Base-by-base conservation (phyloP, 2,113 vertebrate species). In the Genyomyrus donnyi region DNA sequence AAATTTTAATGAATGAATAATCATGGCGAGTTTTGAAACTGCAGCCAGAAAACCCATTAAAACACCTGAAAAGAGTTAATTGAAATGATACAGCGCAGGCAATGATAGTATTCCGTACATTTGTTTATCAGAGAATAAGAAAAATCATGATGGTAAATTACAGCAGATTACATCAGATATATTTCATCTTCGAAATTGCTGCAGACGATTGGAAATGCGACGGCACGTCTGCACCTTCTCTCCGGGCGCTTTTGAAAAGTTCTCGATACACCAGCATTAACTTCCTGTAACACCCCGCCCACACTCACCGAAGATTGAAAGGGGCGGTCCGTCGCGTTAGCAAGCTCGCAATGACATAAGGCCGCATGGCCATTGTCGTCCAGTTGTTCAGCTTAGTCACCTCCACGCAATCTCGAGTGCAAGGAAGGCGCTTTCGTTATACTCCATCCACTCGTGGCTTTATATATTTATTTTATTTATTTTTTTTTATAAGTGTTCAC, bases 401-500 rank as follows among this genome's bases (percentile, higher is more conserved):
- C 85, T 91, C 90, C 93, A 91, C 91, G 89, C 90, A 93, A 93
- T 93, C 91, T 93, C 85, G 49, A 90, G 90, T 46, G 85, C 88
- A 56, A 91, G 88, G 42, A 48, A 52, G 31, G 27, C 1, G 88
- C 92, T 92, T 91, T 93, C 92, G 93, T 93, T 92, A 92, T 46
- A 62, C 52, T 89, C 88, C 87, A 35, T 88, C 90, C 84, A 90
- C 91, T 90, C 3, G 39, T 86, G 49, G 83, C 24, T 80, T 88
- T 89, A 46, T 84, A 10, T 35, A 77, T 48, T 62, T 70, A 11
- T 89, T 87, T 89, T 56, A 52, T 88, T 50, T 84, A 48, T 88
- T 88, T 91, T 86, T 89, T 91, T 91, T 90, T 91, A 91, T 91
- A 93, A 91, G 92, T 93, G 91, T 91, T 93, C 92, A 93, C 92